Conservation (phyloP, 2,797 vertebrate species). For the Pseudochirops corinnae region DNA sequence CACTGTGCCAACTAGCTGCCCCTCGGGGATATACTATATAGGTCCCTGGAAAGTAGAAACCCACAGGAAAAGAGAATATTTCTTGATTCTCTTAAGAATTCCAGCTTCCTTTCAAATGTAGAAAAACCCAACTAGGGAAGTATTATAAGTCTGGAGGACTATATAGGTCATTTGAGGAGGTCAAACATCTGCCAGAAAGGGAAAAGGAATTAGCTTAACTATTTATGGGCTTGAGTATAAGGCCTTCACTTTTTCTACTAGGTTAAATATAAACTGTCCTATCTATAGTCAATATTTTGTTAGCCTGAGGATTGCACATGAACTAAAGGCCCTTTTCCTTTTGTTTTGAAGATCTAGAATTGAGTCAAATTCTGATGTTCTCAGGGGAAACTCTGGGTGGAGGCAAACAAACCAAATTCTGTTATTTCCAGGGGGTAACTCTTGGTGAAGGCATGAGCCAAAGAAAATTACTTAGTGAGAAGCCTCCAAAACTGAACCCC, state of each 20-base stretch:
- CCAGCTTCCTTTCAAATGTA: not conserved
- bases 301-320: not conserved
- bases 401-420: not conserved
- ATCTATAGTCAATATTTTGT: not conserved
- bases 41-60: not conserved
- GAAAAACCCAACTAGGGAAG: not conserved
- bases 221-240: not conserved
- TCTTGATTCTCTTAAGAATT: not conserved
- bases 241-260: not conserved
- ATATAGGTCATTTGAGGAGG: not conserved
- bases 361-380: not conserved
- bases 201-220: not conserved
- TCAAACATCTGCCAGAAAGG: not conserved
- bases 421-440: not conserved
- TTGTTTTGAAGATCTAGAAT: constrained; percentile 11
- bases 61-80: not conserved
- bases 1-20: not conserved
- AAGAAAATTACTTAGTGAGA: not conserved
- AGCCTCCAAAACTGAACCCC: not conserved
- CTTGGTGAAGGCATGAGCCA: not conserved
- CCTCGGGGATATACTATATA: not conserved
- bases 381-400: not conserved
- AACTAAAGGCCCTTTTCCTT: not conserved
- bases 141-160: not conserved
- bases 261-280: not conserved